These are phyloP conservation scores for Dryobates pubescens DNA, from an alignment of 2,797 vertebrate genomes.

Conservation along the genomic window DNA sequence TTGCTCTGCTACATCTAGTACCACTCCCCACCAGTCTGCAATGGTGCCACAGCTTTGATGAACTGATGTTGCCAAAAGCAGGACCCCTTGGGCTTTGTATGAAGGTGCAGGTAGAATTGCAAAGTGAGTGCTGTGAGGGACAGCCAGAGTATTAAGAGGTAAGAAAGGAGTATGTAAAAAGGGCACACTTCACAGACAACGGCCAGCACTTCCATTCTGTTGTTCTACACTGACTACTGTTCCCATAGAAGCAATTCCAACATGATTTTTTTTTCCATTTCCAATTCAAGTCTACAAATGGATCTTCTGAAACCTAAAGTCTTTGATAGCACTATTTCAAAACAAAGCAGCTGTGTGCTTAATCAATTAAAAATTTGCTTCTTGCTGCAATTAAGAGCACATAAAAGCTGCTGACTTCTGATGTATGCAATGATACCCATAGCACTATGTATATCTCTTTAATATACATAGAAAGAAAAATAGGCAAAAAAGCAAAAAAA, in stretches of 20 bases:
- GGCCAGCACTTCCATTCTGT: background rate
- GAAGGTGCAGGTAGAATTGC: background rate
- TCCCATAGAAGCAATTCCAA: background rate
- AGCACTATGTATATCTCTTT: slow-evolving; percentile 72
- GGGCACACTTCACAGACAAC: background rate
- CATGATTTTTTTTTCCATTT: background rate
- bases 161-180: background rate
- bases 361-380: background rate
- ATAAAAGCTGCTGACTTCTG: slow-evolving; percentile 63
- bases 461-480: slow-evolving; percentile 75
- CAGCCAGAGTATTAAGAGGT: background rate
- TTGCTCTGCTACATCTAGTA: background rate
- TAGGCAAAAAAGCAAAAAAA: slow-evolving; percentile 46
- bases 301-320: background rate
- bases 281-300: background rate
- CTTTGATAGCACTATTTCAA: background rate
- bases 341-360: slow-evolving; percentile 26
- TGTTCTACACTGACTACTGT: background rate
- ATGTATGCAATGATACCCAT: slow-evolving; percentile 70
- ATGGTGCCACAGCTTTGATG: background rate
- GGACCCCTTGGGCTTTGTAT: background rate
- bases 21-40: background rate
- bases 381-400: slow-evolving; percentile 46
- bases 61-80: background rate
- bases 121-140: background rate